These are phyloP conservation scores for Elmis aenea DNA, from an alignment of 2,888 invertebrate genomes.

Conservation along the genomic window DNA sequence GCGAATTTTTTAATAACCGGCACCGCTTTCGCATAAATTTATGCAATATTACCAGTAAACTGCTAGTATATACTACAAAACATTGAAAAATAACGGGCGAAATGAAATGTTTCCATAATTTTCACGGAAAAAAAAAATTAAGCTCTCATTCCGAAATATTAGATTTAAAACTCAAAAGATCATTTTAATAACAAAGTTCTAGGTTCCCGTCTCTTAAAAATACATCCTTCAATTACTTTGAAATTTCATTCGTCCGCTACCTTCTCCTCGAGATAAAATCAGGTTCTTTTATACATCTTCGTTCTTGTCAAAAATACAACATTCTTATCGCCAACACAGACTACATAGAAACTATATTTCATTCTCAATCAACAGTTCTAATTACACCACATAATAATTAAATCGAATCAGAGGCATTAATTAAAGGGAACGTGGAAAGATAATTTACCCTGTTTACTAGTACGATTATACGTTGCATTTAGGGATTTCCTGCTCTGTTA, in stretches of 20 bases:
- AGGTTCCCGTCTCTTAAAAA: conserved; percentile 15
- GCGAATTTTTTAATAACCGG: no score
- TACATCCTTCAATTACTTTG: conserved; percentile 16
- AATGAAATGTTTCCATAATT: no score
- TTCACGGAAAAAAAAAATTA: no score
- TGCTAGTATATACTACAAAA: no score
- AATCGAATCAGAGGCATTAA: conserved; percentile 14
- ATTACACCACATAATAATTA: conserved; percentile 22
- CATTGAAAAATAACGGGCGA: no score
- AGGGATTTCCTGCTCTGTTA: no score
- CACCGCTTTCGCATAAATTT: no score
- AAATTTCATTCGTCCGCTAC: conserved; percentile 12
- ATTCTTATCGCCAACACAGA: no score
- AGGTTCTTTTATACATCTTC: no score
- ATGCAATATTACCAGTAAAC: no score
- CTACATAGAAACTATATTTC: no score
- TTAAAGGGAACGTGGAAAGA: conserved; percentile 18
- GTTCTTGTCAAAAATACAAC: no score
- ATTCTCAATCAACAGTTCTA: conserved; percentile 6
- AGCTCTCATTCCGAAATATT: conserved; percentile 15
- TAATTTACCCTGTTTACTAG: conserved; percentile 14
- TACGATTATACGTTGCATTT: conserved; percentile 8
- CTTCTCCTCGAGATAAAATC: background rate
- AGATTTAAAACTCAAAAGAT: conserved; percentile 18
- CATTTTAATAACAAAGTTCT: conserved; percentile 19